Base-by-base conservation (phyloP, 2,888 invertebrate species). In the Hirtodrosophila alboralis region DNA sequence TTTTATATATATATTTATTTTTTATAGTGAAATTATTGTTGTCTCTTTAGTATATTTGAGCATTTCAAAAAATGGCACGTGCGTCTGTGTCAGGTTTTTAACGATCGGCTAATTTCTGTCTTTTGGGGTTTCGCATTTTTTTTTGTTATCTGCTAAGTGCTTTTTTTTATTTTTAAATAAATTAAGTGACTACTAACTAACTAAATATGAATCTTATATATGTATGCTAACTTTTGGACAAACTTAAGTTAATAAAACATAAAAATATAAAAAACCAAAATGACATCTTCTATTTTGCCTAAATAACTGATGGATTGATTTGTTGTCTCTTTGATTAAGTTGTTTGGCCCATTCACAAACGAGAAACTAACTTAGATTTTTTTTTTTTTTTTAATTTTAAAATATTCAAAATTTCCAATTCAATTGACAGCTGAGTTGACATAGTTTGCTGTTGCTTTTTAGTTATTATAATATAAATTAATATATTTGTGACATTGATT, bases 81-180 rank as follows among this genome's bases (percentile, higher is more conserved):
- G 83, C 84, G 86, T 62, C 69, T 85, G 84, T 86, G 81, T 80
- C 81, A 69, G 76, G 84, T 83, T 84, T 83, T 83, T 85, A 80
- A 80, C 86, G 86, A 83, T 76, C 74, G 71, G 67, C 73, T 85
- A 81, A 83, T 75, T 85, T 81, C n/a, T 56, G 60, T 43, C 14
- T 49, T 33, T 33, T 36, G 43, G 44, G n/a, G n/a, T n/a, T 60
- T 41, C 26, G 30, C 37, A 49, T 40, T 56, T 43, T 64, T 47
- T 75, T 52, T 56, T 57, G 62, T 40, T 34, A 47, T 54, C 61
- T 61, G 77, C 61, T 67, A 68, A 73, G 63, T 73, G 74, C 56
- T 69, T 72, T 59, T 45, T 51, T 52, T n/a, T 36, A 47, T 48
- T 45, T 57, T n/a, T 43, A 14, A 53, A 44, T 59, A 53, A 72